Evolutionary conservation across 30 jellyfish, hydroid and myxozoan genomes (phyloP).

Genomic region (Aurelia sp.): DNA sequence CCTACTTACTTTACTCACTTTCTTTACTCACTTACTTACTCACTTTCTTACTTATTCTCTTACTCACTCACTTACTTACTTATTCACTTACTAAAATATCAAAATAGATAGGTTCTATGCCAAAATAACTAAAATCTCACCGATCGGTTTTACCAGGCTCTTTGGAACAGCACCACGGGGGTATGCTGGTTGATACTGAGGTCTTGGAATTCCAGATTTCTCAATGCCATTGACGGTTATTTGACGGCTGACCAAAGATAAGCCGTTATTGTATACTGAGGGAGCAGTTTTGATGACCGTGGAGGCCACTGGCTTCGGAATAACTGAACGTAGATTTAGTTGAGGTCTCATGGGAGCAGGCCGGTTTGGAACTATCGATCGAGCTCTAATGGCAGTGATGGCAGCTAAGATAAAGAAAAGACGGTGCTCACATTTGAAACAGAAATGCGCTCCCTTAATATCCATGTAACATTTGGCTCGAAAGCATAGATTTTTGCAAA

Average conservation of each 20-base stretch:
- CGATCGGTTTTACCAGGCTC: not conserved
- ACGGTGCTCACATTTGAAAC: not conserved
- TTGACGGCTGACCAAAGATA: slow-evolving; percentile 49
- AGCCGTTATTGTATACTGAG: not conserved
- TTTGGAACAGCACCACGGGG: slow-evolving; percentile 3
- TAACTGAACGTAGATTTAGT: slow-evolving; percentile 34
- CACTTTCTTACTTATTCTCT: too few relatives aligned
- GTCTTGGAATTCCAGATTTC: slow-evolving; percentile 94
- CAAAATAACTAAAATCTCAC: not conserved
- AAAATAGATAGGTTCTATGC: too few relatives aligned
- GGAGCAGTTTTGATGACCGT: slow-evolving; percentile 33
- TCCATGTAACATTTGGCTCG: too few relatives aligned
- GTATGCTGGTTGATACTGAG: slow-evolving; percentile 39
- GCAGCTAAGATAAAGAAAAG: slow-evolving; percentile 13
- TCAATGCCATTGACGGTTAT: slow-evolving; percentile 90
- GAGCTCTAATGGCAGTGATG: slow-evolving; percentile 29
- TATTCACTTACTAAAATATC: too few relatives aligned
- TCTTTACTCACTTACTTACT: too few relatives aligned
- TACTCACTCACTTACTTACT: too few relatives aligned
- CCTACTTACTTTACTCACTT: too few relatives aligned
- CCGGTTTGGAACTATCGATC: slow-evolving; percentile 3
- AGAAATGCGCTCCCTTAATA: too few relatives aligned
- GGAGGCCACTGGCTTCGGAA: slow-evolving; percentile 42
- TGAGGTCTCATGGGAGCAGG: slow-evolving; percentile 38
- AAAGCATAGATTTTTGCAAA: too few relatives aligned